Conservation (phyloP, 2,113 vertebrate genomes). For the Melospiza melodia region DNA sequence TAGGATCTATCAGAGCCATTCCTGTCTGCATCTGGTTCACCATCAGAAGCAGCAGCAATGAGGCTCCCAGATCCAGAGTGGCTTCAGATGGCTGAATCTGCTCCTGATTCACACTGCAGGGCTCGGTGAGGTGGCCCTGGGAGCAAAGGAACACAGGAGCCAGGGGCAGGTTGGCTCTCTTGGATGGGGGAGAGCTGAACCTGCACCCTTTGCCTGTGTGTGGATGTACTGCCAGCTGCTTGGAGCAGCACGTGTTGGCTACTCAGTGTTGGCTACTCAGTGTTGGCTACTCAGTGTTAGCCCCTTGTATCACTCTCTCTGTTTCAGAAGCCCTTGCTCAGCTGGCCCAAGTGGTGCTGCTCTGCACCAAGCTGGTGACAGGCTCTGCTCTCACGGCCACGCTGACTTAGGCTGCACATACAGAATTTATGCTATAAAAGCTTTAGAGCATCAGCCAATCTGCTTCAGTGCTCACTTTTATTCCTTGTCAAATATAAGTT, state of each 20-base stretch:
- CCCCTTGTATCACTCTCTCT: neutral
- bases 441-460: slow-evolving; percentile 50
- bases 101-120: accelerated
- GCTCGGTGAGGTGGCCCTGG: neutral
- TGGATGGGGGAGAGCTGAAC: neutral
- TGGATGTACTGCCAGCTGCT: neutral
- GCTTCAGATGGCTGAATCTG: neutral
- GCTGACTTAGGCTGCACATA: neutral
- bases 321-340: neutral
- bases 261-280: neutral
- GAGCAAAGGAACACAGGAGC: neutral
- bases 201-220: accelerated
- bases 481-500: neutral
- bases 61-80: neutral
- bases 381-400: neutral
- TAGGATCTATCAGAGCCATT: neutral
- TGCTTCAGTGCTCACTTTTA: slow-evolving; percentile 19
- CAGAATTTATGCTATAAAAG: slow-evolving; percentile 3
- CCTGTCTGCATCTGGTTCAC: neutral
- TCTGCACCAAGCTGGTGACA: slow-evolving; percentile 1
- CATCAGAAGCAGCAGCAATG: neutral
- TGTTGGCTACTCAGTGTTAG: neutral
- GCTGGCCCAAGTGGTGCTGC: neutral
- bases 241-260: neutral
- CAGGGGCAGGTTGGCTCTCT: neutral